These are phyloP conservation scores for Pseudochaenichthys georgianus DNA, from an alignment of 2,797 vertebrate genomes.

Conservation along the genomic window DNA sequence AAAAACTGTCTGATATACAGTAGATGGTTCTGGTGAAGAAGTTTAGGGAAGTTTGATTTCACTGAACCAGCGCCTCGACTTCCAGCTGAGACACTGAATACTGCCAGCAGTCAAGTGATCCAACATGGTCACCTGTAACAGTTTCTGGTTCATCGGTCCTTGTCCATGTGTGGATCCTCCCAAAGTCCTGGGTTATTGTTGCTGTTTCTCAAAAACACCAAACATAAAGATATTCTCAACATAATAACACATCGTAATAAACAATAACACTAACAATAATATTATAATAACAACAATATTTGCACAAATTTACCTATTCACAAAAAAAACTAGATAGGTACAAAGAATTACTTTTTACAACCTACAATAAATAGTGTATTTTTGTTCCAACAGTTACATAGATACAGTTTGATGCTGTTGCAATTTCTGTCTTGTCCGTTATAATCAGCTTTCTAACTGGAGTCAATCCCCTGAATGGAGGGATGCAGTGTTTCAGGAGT, in stretches of 20 bases:
- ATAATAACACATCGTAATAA: conserved; percentile 84
- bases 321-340: conserved; percentile 86
- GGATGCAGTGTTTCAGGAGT: conserved; percentile 63
- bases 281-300: conserved; percentile 86
- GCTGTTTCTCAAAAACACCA: conserved; percentile 77
- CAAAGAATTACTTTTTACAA: conserved; percentile 92
- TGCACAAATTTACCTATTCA: conserved; percentile 89
- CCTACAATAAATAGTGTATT: conserved; percentile 94
- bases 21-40: conserved; percentile 54
- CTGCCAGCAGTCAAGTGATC: conserved; percentile 78
- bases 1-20: conserved; percentile 42
- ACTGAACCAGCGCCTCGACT: conserved; percentile 43
- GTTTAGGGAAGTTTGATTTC: conserved; percentile 49
- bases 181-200: conserved; percentile 63
- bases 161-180: conserved; percentile 59
- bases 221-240: conserved; percentile 81
- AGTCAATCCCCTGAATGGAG: conserved; percentile 70
- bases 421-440: conserved; percentile 63
- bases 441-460: conserved; percentile 59
- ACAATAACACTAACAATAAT: conserved; percentile 84
- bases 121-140: conserved; percentile 50
- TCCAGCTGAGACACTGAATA: conserved; percentile 68
- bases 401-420: conserved; percentile 73
- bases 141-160: conserved; percentile 45
- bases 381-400: conserved; percentile 68